Evolutionary conservation across 2,888 invertebrate species (phyloP), one percentile per base, ranked within the genome.

Genomic region (Agrotis puta): DNA sequence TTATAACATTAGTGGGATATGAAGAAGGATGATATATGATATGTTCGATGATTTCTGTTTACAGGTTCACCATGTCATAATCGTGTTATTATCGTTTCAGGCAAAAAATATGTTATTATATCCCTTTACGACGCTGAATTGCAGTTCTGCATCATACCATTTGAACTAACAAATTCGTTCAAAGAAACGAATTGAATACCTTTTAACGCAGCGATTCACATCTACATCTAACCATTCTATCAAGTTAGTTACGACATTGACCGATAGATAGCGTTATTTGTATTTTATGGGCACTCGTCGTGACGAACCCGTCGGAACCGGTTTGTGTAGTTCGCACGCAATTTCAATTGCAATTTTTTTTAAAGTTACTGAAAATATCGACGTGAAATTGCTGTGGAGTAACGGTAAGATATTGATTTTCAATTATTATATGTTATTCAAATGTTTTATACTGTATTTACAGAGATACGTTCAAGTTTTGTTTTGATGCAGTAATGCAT

Each of bases 401-500:
- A 66, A 66, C 39, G 59, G 59, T 67, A 67, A 66, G 58, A 13
- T 66, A 59, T 66, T 45, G 50, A 43, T 59, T 51, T 66, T 59
- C 50, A 66, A 9, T 39, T n/a, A 66, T 66, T 51, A 58, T 1
- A 43, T 56, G 48, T 50, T 50, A 53, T 69, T 45, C 39, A 63
- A 63, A 54, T 63, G 57, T 62, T 63, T 57, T 69, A 56, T 62
- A 13, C 2, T 74, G 45, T 76, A 70, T 58, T 59, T 77, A 76
- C 64, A 66, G 73, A 67, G 76, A 45, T 70, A 43, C 50, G 45
- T 48, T 61, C 39, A n/a, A 53, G 48, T 78, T 78, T 75, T 63
- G 45, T 75, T 77, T 51, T 78, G 75, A 71, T 78, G 75, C 71
- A 78, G 76, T 67, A 75, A 75, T 70, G 75, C 77, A 75, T 75